These are phyloP conservation scores for Lindbergichthys nudifrons DNA, from an alignment of 2,797 vertebrate genomes.

Conservation along the genomic window DNA sequence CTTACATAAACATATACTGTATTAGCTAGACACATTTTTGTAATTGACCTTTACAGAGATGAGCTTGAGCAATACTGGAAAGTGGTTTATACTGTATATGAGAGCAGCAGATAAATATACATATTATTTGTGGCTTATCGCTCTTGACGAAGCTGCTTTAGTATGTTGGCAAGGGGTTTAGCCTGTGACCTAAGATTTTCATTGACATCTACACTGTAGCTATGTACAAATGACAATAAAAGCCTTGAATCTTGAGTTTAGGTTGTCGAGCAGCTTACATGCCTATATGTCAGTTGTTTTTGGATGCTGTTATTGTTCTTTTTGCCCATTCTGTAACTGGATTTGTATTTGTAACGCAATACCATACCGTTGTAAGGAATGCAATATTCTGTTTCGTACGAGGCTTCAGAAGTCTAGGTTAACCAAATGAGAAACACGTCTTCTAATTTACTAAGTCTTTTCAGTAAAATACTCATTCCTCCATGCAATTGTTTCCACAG, in stretches of 20 bases:
- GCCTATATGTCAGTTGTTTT: not conserved
- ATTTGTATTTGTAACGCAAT: not conserved
- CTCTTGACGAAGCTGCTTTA: too few relatives aligned
- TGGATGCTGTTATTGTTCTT: conserved; percentile 2
- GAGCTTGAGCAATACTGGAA: not conserved
- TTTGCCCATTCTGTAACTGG: not conserved
- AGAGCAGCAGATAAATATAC: not conserved
- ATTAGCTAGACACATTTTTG: not conserved
- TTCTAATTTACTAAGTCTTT: not conserved
- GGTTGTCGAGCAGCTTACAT: too few relatives aligned
- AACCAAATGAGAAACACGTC: not conserved
- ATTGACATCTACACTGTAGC: too few relatives aligned
- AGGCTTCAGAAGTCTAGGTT: not conserved
- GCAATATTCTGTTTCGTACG: not conserved
- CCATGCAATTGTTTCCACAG: not conserved
- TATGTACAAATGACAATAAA: too few relatives aligned
- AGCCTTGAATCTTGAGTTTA: not conserved
- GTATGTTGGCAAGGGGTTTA: too few relatives aligned
- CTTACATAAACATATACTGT: not conserved
- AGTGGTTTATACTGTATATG: not conserved
- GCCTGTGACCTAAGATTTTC: too few relatives aligned
- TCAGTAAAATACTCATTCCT: not conserved
- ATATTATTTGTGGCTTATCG: too few relatives aligned
- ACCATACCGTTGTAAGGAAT: not conserved
- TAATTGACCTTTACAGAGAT: conserved; percentile 6